A percentile compares a stretch with the other conserved stretches of the same genome.
phyloP scores from a whole-genome alignment of 2,797 vertebrate genomes.

The Myotis myotis region DNA sequence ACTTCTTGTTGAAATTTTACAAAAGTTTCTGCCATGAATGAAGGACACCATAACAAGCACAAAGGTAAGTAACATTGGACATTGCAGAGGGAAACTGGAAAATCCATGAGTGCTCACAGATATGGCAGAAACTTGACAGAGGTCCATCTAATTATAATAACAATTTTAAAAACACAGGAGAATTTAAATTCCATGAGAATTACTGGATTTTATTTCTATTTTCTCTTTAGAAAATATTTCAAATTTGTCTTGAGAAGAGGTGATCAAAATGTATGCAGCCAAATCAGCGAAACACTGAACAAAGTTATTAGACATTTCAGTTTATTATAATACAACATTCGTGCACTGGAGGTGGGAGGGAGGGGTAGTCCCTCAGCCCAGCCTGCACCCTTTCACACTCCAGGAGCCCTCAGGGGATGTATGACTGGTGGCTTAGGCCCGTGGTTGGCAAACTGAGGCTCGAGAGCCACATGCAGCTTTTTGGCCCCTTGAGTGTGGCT shows the following conservation, averaged over 20 bases:
- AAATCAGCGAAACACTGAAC: background rate
- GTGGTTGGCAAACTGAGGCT: too few species aligned
- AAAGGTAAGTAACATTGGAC: background rate
- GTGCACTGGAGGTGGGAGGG: too few species aligned
- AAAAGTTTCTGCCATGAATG: background rate
- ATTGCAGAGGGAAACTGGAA: background rate
- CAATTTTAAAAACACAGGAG: background rate
- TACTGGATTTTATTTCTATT: background rate
- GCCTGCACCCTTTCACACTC: too few species aligned
- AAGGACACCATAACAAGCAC: background rate
- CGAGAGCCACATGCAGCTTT: too few species aligned
- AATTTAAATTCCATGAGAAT: background rate
- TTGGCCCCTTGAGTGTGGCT: too few species aligned
- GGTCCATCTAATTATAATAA: background rate
- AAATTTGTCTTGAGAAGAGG: background rate
- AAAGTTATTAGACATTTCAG: background rate
- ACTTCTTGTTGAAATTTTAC: background rate
- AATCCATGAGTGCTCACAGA: background rate
- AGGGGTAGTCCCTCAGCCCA: too few species aligned
- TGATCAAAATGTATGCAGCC: background rate
- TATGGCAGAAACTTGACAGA: background rate
- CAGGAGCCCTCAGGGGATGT: too few species aligned
- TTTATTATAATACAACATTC: background rate
- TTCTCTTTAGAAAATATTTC: background rate
- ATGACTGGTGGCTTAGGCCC: too few species aligned